Evolutionary conservation across 1,140 invertebrate genomes (phyloP).

Genomic region (Tetramorium simillimum): DNA sequence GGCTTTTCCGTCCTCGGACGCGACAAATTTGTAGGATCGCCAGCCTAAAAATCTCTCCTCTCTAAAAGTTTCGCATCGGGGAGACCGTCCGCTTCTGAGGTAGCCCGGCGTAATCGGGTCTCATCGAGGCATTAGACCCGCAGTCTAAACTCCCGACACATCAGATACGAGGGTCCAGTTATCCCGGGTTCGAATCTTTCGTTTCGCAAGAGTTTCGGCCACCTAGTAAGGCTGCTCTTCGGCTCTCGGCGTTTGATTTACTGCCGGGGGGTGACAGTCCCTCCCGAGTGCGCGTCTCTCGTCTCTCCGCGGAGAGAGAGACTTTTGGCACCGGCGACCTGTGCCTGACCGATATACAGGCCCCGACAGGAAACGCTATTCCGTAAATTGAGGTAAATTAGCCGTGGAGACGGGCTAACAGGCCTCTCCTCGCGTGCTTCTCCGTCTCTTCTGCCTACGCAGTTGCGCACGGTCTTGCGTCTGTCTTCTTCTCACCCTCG

Average conservation of each 20-base stretch:
- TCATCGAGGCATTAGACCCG: neutral
- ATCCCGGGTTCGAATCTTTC: neutral
- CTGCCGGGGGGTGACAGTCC: conserved; percentile 5
- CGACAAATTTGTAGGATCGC: neutral
- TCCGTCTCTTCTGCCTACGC: conserved; percentile 74
- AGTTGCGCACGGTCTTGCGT: conserved; percentile 67
- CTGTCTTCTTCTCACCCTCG: conserved; percentile 31
- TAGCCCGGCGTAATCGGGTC: neutral
- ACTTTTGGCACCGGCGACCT: conserved; percentile 67
- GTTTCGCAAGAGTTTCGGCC: neutral
- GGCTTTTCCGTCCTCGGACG: neutral
- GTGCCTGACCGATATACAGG: conserved; percentile 75
- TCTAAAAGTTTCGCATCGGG: neutral
- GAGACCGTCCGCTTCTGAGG: neutral
- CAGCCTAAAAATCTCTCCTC: neutral
- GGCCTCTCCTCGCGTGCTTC: conserved; percentile 60
- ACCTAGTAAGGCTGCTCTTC: neutral
- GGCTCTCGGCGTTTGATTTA: conserved; percentile 29
- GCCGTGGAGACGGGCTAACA: conserved; percentile 72
- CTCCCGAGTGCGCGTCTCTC: neutral
- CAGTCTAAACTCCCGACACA: neutral
- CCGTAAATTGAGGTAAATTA: conserved; percentile 82
- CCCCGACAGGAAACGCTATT: conserved; percentile 80
- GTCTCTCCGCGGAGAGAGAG: conserved; percentile 29
- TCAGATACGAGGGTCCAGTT: neutral